phyloP scores from a whole-genome alignment of 1,140 invertebrate species.

The Apocrypta bakeri region DNA sequence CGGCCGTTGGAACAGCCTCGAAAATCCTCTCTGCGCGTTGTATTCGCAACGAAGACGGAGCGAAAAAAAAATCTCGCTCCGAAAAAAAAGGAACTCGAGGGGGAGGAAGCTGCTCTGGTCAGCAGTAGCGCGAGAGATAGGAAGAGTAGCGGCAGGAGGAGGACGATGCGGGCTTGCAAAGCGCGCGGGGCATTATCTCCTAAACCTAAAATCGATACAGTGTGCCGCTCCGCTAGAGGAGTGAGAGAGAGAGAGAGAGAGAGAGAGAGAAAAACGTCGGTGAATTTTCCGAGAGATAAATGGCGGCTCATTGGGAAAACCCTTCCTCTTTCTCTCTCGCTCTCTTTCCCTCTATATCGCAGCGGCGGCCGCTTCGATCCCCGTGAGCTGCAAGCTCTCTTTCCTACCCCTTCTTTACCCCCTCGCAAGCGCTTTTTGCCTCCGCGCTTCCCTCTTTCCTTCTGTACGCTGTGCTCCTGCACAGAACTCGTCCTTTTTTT shows the following conservation, averaged over 20 bases:
- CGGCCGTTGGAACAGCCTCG: conserved; percentile 47
- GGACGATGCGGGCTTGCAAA: conserved; percentile 52
- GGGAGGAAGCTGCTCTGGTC: conserved; percentile 13
- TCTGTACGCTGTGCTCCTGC: conserved; percentile 17
- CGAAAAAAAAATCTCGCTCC: neutral
- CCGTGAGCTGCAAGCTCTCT: conserved; percentile 37
- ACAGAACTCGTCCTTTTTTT: conserved; percentile 46
- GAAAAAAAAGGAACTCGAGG: conserved; percentile 10
- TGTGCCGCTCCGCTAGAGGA: conserved; percentile 39
- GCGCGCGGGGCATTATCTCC: conserved; percentile 57
- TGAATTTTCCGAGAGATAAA: conserved; percentile 65
- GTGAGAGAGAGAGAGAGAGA: too few relatives aligned
- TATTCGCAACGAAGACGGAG: conserved; percentile 12
- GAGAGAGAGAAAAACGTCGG: conserved; percentile 62
- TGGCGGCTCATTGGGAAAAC: conserved; percentile 65
- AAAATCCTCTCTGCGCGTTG: neutral
- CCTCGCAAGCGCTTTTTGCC: neutral
- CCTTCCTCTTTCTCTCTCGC: conserved; percentile 53
- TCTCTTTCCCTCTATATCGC: conserved; percentile 42
- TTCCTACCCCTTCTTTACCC: neutral
- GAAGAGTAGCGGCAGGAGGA: conserved; percentile 5
- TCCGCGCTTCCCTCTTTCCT: neutral
- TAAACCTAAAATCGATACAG: conserved; percentile 67
- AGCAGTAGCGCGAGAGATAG: neutral
- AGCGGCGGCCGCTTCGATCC: conserved; percentile 10